Evolutionary conservation across 2,113 vertebrate genomes (phyloP), one percentile per base, ranked within the genome.

Genomic region (Daboia siamensis): DNA sequence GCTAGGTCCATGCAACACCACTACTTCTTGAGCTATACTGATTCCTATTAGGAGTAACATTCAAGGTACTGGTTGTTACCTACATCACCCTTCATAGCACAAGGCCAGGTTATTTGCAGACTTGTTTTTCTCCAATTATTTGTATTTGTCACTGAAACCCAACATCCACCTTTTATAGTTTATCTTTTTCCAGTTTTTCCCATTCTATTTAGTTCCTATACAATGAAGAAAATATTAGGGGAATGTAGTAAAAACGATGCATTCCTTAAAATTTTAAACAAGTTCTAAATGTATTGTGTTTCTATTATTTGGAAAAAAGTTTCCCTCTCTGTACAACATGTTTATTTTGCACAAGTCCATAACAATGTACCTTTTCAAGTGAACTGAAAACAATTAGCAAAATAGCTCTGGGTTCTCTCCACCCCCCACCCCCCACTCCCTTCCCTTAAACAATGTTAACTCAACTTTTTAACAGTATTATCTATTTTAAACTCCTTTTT

Each of bases 221-320:
- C 0, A 0, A 64, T 17, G 59, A 54, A 92, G 91, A 86, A 92
- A 84, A 89, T 80, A 91, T 46, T 57, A 54, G 92, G 51, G 7
- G 15, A 69, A 55, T 48, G 64, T 4, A 6, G 1, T 5, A 1
- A 2, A 52, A 0, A 57, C 54, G 23, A 24, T 69, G 1, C 9
- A 10, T 26, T 80, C 56, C 51, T 9, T 44, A 54, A 89, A 11
- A 64, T 57, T 80, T 87, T 29, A 4, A 48, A 88, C 51, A 26
- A 3, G 2, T 13, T 90, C 13, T 69, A 69, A 69, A 69, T 69
- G 11, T 69, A 33, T 61, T 61, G 29, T 0, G 0, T 52, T 92
- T 26, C 0, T 26, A 56, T 3, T 55, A 91, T 88, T 92, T 0
- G 0, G 51, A 90, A 56, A 51, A 0, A 8, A 17, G 23, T 86